Evolutionary conservation across 2,797 vertebrate genomes (phyloP), one percentile per base, ranked within the genome.

Genomic region (Sebastes steindachneri): DNA sequence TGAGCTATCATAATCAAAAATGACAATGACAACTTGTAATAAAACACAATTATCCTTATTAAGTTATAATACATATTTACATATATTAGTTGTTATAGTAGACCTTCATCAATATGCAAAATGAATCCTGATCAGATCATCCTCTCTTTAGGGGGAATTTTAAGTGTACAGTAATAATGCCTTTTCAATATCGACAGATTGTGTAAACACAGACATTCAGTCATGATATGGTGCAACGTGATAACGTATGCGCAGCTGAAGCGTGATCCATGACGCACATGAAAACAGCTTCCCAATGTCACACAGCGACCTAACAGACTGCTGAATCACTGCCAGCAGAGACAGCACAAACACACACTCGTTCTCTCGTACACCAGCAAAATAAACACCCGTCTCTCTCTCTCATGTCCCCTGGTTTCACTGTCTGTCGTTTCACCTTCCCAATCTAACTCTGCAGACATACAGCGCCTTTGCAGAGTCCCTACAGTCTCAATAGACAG

Each of bases 241-340:
- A 76, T 37, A 59, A 72, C 4, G 9, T 63, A 54, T 41, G 33
- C 75, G 69, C 59, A 60, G 59, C 53, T 67, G 67, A 86, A 31
- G 67, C 53, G 3, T 54, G 77, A 76, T 71, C 66, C 0, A 9
- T 81, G 88, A 89, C 1, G 37, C 80, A 65, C 31, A 62, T 41
- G 29, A 54, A 66, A 82, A 23, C 75, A 82, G 83, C 84, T 66
- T 77, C 78, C 65, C 83, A 86, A 80, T 87, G 91, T 92, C 84
- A 75, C 82, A 59, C 72, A 57, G 82, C 63, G 45, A 48, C 77
- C 53, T 25, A 67, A 75, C 82, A 89, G 88, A 85, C 74, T 85
- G 89, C 86, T 89, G 88, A 90, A 82, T 91, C 90, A 89, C 88
- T 68, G 83, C 88, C 87, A 89, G 84, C 85, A 78, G 86, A 26